Evolutionary conservation across 2,888 invertebrate species (phyloP).

Genomic region (Melieria omissa): DNA sequence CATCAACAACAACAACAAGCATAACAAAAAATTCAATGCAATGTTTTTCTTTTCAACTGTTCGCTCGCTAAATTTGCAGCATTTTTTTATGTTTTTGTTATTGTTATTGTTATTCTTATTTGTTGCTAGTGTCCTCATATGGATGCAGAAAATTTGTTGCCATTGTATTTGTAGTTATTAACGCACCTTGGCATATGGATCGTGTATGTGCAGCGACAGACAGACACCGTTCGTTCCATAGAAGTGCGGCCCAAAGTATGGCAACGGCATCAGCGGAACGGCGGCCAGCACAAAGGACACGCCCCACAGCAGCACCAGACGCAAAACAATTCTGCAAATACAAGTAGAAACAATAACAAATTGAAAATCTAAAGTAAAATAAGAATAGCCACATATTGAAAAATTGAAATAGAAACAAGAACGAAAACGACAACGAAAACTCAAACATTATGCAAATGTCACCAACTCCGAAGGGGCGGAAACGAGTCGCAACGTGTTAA

Average conservation of each 20-base stretch:
- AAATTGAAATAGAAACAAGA: conserved; percentile 1
- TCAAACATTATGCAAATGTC: neutral
- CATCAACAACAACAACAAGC: neutral
- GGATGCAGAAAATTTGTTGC: neutral
- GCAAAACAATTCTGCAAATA: conserved; percentile 67
- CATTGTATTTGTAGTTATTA: too few relatives aligned
- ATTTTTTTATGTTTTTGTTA: neutral
- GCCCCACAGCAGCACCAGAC: conserved; percentile 69
- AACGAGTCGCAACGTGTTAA: neutral
- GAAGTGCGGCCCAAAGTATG: conserved; percentile 70
- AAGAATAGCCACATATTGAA: neutral
- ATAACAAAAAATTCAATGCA: too few relatives aligned
- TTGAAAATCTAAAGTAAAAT: neutral
- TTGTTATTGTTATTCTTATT: neutral
- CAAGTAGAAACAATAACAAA: neutral
- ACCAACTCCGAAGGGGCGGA: conserved; percentile 1
- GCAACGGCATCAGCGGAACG: conserved; percentile 67
- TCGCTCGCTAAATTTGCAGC: too few relatives aligned
- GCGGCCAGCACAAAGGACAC: conserved; percentile 68
- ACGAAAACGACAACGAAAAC: neutral
- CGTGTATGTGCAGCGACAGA: conserved; percentile 72
- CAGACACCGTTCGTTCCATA: conserved; percentile 74
- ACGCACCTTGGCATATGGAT: conserved; percentile 70
- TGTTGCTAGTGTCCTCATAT: neutral
- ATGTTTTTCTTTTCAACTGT: too few relatives aligned